Conservation (phyloP, 1,140 invertebrate species). For the Battus philenor region DNA sequence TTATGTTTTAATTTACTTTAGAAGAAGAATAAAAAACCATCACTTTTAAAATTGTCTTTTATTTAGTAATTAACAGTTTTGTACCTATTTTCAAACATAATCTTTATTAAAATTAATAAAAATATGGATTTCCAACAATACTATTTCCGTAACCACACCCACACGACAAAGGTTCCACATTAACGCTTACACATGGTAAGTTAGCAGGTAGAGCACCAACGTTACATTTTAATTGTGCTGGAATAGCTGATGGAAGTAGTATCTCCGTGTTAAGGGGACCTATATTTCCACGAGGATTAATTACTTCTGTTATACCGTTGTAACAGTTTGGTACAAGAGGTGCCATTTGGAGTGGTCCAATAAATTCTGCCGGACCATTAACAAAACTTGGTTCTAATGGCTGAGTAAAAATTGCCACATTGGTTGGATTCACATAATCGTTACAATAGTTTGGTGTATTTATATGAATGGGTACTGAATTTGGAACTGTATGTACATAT, state of each 20-base stretch:
- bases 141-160: conserved; percentile 19
- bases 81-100: too few species aligned
- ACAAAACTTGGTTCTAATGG: conserved; percentile 6
- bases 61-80: too few species aligned
- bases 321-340: conserved; percentile 23
- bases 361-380: conserved; percentile 21
- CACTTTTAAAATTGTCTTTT: too few species aligned
- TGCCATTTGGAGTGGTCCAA: conserved; percentile 18
- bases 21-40: too few species aligned
- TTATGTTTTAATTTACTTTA: too few species aligned
- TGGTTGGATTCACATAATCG: conserved; percentile 21
- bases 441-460: conserved; percentile 20
- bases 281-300: conserved; percentile 9
- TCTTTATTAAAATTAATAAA: conserved; percentile 11
- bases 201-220: conserved; percentile 28
- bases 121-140: conserved; percentile 11
- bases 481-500: conserved; percentile 6
- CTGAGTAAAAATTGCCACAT: conserved; percentile 6
- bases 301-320: conserved; percentile 18
- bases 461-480: conserved; percentile 9
- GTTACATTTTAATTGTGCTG: conserved; percentile 36
- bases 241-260: conserved; percentile 29
- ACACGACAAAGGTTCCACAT: conserved; percentile 31
- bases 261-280: conserved; percentile 28
- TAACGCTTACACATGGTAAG: conserved; percentile 30